Percentiles rank a stretch among this genome's conserved stretches.
These are phyloP conservation scores for Speoplatyrhinus poulsoni DNA, from an alignment of 2,113 vertebrate genomes.

Conservation along the genomic window DNA sequence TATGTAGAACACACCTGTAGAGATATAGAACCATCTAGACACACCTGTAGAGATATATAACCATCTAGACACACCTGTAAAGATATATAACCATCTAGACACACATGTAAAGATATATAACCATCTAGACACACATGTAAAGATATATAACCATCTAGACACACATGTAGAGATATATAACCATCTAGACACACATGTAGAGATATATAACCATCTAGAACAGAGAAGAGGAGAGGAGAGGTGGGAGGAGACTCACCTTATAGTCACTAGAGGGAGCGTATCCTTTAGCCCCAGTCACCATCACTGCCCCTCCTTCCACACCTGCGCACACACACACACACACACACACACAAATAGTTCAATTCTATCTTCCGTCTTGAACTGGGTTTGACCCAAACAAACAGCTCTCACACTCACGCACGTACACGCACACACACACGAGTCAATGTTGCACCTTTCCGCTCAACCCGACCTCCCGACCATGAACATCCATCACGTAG, in stretches of 20 bases:
- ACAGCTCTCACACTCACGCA: neutral
- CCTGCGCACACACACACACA: constrained; percentile 52
- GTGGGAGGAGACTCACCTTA: constrained; percentile 67
- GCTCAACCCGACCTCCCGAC: too few relatives aligned
- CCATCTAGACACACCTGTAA: too few relatives aligned
- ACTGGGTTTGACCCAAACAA: neutral
- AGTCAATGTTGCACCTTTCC: too few relatives aligned
- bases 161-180: constrained; percentile 69
- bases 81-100: constrained; percentile 71
- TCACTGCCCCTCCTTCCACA: constrained; percentile 77
- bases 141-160: constrained; percentile 11
- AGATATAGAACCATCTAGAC: too few relatives aligned
- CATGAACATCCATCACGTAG: too few relatives aligned
- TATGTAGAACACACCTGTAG: constrained; percentile 84
- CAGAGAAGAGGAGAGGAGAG: neutral
- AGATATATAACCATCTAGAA: too few relatives aligned
- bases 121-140: too few relatives aligned
- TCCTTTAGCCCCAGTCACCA: constrained; percentile 78
- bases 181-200: too few relatives aligned
- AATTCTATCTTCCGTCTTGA: neutral
- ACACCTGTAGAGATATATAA: too few relatives aligned
- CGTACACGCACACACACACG: too few relatives aligned
- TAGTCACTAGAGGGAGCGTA: constrained; percentile 77
- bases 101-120: constrained; percentile 69
- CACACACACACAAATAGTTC: neutral